These are phyloP conservation scores for Scleropages formosus DNA, from an alignment of 2,797 vertebrate species.

Conservation along the genomic window DNA sequence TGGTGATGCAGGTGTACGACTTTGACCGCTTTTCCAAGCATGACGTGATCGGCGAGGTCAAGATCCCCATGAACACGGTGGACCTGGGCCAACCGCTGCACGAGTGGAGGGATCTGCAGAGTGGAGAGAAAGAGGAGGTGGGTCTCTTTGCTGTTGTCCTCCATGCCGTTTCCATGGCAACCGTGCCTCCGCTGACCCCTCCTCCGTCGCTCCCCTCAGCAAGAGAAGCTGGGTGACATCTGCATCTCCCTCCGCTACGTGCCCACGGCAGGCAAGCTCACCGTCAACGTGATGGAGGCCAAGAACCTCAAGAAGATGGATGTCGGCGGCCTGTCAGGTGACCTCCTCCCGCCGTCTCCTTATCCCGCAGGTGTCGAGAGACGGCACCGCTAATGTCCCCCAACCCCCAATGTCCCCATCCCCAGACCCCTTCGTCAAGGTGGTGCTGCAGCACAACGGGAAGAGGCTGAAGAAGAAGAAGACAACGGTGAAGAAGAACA, in stretches of 20 bases:
- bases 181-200: background rate
- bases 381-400: background rate
- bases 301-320: conserved; percentile 94
- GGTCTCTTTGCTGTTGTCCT: background rate
- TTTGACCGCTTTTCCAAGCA: conserved; percentile 90
- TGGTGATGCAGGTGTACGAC: conserved; percentile 84
- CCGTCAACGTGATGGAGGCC: conserved; percentile 83
- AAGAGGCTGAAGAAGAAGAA: conserved; percentile 90
- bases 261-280: conserved; percentile 84
- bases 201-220: conserved; percentile 55
- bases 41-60: conserved; percentile 82
- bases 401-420: background rate
- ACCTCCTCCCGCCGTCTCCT: background rate
- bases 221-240: conserved; percentile 85
- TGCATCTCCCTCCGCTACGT: conserved; percentile 90
- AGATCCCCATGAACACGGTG: conserved; percentile 79
- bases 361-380: background rate
- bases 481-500: conserved; percentile 89
- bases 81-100: conserved; percentile 76
- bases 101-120: conserved; percentile 76
- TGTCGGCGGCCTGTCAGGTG: conserved; percentile 84
- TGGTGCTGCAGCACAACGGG: conserved; percentile 83
- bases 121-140: conserved; percentile 81
- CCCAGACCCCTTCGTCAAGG: conserved; percentile 85
- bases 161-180: background rate